These are phyloP conservation scores for Oxygymnocypris stewartii DNA, from an alignment of 2,113 vertebrate genomes.

Conservation along the genomic window DNA sequence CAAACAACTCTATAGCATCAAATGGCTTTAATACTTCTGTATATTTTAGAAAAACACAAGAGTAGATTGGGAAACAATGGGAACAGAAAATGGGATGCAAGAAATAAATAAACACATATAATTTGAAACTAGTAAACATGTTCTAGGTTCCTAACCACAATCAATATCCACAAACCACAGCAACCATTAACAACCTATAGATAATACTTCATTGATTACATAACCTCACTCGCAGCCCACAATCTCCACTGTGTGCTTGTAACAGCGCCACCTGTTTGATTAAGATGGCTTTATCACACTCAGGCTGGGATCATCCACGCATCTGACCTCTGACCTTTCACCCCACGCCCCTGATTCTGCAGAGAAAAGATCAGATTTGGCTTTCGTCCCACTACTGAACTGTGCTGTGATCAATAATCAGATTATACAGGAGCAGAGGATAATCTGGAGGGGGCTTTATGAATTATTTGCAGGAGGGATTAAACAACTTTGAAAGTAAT, in stretches of 20 bases:
- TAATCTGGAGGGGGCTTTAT: constrained; percentile 36
- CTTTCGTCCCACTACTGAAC: constrained; percentile 23
- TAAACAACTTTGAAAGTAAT: constrained; percentile 40
- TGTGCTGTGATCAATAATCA: constrained; percentile 45
- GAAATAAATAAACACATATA: neutral
- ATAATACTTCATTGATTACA: neutral
- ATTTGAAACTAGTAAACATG: neutral
- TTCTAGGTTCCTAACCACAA: neutral
- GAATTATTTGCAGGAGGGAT: constrained; percentile 45
- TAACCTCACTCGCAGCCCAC: constrained; percentile 19
- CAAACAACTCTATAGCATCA: neutral
- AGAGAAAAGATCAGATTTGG: constrained; percentile 1
- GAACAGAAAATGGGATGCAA: neutral
- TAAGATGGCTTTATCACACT: constrained; percentile 33
- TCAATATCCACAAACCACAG: neutral
- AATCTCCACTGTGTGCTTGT: constrained; percentile 10
- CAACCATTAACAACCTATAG: neutral
- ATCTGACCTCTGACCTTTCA: constrained; percentile 43
- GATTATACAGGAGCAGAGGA: constrained; percentile 45
- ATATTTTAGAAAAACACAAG: neutral
- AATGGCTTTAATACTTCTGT: neutral
- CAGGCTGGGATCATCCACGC: constrained; percentile 25
- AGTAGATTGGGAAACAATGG: neutral
- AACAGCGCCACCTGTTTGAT: constrained; percentile 43
- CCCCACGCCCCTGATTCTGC: constrained; percentile 30